Evolutionary conservation across 2,888 invertebrate species (phyloP), one percentile per base, ranked within the genome.

Genomic region (Leptopilina drosophilae): DNA sequence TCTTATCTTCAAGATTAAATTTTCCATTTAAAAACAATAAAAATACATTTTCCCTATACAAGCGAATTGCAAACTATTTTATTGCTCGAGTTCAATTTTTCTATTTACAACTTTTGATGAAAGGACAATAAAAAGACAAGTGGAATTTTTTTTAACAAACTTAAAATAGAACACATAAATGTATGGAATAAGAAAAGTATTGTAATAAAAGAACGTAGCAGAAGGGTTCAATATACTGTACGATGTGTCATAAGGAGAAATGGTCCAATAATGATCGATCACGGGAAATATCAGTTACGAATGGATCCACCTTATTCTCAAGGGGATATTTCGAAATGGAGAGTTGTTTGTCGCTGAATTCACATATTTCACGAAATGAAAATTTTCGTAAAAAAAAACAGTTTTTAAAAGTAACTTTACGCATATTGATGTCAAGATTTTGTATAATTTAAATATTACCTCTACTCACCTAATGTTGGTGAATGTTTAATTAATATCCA

Each of bases 211-310:
- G 49, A 46, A 69, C 26, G 14, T 69, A 26, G 15, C 20, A 49
- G 26, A 69, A 62, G 69, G 69, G 69, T 69, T 49, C 49, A 69
- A 69, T 26, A 46, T 53, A 26, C 15, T 20, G 7, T 62, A 8
- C 9, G 49, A 49, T 49, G 69, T 46, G 49, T 69, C 26, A 11
- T 26, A 26, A 49, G 69, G 26, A 26, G 14, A 69, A 26, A 26
- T n/a, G 69, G 49, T 53, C 14, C 49, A 69, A 69, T 69, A 69
- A 69, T 69, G 69, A 53, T 69, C 69, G 69, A 69, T 69, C 49
- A 69, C 12, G 15, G 20, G 69, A 49, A 69, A 49, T 69, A 49
- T 46, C 20, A 20, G 26, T 69, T 69, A 49, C 46, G 49, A 69
- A 69, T 69, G 20, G 49, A 69, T 46, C 49, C 15, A 33, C 6